Base-by-base conservation (phyloP, 1,140 invertebrate genomes). In the Drosophila triauraria region DNA sequence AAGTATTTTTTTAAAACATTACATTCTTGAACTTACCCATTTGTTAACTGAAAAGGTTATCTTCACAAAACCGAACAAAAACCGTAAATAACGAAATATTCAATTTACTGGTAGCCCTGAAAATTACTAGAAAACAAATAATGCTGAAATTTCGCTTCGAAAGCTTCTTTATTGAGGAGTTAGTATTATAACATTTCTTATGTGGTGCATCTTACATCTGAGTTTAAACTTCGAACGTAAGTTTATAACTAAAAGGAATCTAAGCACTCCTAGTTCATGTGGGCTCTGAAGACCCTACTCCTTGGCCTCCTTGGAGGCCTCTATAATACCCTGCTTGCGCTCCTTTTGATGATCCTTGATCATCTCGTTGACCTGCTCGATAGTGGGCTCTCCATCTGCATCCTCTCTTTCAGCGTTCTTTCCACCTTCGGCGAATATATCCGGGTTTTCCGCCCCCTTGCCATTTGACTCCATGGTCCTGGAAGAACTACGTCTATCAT, bases 331-430 rank as follows among this genome's bases (percentile, higher is more conserved):
- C 60, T 93, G 93, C 75, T 94, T 94, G 56, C 94, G 94, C 74
- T 94, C 93, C 69, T 93, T 93, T 79, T 94, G 94, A 20, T 93
- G 93, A 69, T 94, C 93, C 65, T 80, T 93, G 20, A 94, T 87
- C 78, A 94, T 94, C 71, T 94, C 93, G 75, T 94, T 93, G 76
- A 94, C 93, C 76, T 94, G 93, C 40, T 94, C 93, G 38, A 94
- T 85, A 10, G 79, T 81, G 8, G 79, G 82, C 4, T 67, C 72
- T 7, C 68, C 79, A 30, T 60, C 60, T 9, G 75, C 67, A 9
- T 60, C 53, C 15, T 35, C 42, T 1, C 58, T 62, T 13, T 56
- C 58, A 53, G 15, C 74, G 50, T 9, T 79, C 64, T 0, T 57
- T 35, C 38, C 76, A 67, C 23, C 60, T 50, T 46, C 64, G 57